Percentiles rank a stretch among this genome's conserved stretches.
These are phyloP conservation scores for Frieseomelitta varia DNA, from an alignment of 1,140 invertebrate genomes.

Conservation along the genomic window DNA sequence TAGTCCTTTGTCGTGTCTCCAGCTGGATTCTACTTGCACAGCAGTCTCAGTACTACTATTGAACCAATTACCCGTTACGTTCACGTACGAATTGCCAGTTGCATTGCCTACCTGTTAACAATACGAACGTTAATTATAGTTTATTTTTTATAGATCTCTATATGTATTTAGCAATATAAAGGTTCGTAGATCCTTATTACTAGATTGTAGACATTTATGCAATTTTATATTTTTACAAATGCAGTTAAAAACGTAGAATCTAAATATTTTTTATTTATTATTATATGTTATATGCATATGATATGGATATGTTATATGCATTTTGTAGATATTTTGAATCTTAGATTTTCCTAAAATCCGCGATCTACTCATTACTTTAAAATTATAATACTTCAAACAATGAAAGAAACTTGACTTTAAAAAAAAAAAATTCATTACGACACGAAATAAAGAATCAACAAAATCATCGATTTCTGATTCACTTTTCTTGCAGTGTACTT, in stretches of 20 bases:
- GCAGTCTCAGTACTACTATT: slow-evolving; percentile 89
- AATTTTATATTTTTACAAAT: no score
- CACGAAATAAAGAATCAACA: no score
- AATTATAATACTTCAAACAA: neutral
- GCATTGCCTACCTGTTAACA: slow-evolving; percentile 86
- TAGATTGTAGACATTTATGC: no score
- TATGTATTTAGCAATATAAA: no score
- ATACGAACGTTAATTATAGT: neutral
- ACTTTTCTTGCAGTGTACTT: slow-evolving; percentile 62
- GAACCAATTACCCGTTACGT: slow-evolving; percentile 93
- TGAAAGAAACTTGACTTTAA: neutral
- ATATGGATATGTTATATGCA: no score
- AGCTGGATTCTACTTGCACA: slow-evolving; percentile 91
- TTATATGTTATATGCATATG: no score
- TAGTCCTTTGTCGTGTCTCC: slow-evolving; percentile 84
- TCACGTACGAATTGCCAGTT: slow-evolving; percentile 89
- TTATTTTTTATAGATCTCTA: neutral
- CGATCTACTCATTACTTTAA: no score
- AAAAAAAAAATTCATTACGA: no score
- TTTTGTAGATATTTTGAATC: no score
- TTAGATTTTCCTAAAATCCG: no score
- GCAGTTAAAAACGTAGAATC: no score
- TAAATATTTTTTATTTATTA: no score
- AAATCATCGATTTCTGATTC: neutral
- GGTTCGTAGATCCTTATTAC: neutral